Conservation (phyloP, 2,888 invertebrate species). For the Nemotelus nigrinus region DNA sequence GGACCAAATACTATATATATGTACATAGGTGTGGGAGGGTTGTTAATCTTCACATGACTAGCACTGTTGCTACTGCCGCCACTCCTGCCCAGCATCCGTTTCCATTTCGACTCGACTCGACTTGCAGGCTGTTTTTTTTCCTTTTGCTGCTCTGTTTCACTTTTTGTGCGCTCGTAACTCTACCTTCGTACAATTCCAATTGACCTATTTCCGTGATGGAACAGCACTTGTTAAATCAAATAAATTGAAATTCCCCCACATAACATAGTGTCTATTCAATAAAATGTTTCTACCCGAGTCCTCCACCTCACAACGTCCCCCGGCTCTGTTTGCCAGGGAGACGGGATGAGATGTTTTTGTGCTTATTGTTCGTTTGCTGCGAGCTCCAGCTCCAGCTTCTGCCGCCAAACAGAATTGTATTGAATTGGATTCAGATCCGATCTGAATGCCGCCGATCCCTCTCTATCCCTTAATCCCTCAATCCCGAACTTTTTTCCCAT, state of each 20-base stretch:
- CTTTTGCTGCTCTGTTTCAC: constrained; percentile 8
- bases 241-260: constrained; percentile 51
- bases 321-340: too few species aligned
- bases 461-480: constrained; percentile 31
- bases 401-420: constrained; percentile 24
- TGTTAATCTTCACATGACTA: neutral
- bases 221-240: constrained; percentile 51
- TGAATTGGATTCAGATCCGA: constrained; percentile 32
- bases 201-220: constrained; percentile 50
- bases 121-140: constrained; percentile 15
- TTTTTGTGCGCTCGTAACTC: constrained; percentile 20
- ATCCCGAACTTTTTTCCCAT: constrained; percentile 30
- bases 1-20: neutral
- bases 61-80: constrained; percentile 5
- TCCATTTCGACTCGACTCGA: neutral
- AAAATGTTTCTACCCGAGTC: constrained; percentile 41
- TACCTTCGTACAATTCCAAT: constrained; percentile 48
- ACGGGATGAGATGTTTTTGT: neutral
- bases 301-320: neutral
- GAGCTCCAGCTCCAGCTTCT: constrained; percentile 1
- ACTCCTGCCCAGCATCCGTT: neutral
- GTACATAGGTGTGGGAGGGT: neutral
- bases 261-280: constrained; percentile 51
- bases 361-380: neutral
- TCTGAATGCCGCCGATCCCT: too few species aligned